Percentiles rank a stretch among this genome's conserved stretches.
Evolutionary conservation across 1,140 invertebrate species (phyloP).

Genomic region (Frieseomelitta varia): DNA sequence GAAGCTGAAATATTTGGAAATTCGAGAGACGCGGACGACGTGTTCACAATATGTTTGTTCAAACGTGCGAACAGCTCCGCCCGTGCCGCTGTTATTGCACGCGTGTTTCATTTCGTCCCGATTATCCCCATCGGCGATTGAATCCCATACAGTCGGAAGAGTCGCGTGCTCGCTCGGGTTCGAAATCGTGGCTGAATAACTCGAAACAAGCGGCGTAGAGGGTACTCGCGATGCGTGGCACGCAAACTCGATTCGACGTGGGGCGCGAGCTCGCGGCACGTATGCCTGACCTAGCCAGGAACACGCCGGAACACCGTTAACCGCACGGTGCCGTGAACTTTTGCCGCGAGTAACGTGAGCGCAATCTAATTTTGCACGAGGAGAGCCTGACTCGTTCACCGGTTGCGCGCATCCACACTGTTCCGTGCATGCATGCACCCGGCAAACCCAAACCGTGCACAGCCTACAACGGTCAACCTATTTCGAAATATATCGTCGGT

Average conservation of each 20-base stretch:
- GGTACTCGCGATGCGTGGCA: slow-evolving; percentile 48
- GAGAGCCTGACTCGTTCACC: slow-evolving; percentile 16
- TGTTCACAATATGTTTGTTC: too few relatives aligned
- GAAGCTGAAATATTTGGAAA: too few relatives aligned
- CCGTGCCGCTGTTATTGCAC: too few relatives aligned
- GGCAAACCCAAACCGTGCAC: not conserved
- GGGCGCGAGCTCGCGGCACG: slow-evolving; percentile 22
- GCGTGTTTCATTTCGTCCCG: not conserved
- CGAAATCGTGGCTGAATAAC: slow-evolving; percentile 28
- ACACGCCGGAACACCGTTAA: slow-evolving; percentile 49
- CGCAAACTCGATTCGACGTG: slow-evolving; percentile 47
- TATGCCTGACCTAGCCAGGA: slow-evolving; percentile 50
- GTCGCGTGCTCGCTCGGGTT: slow-evolving; percentile 11
- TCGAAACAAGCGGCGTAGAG: slow-evolving; percentile 16
- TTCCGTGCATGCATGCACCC: not conserved
- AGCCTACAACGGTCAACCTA: slow-evolving; percentile 33
- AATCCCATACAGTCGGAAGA: not conserved
- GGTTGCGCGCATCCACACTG: not conserved
- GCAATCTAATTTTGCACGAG: slow-evolving; percentile 45
- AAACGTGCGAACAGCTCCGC: too few relatives aligned
- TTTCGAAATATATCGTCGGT: slow-evolving; percentile 32
- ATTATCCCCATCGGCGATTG: not conserved
- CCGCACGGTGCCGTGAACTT: slow-evolving; percentile 54
- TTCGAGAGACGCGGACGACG: too few relatives aligned
- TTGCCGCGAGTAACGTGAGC: slow-evolving; percentile 53